Evolutionary conservation across 2,888 invertebrate species (phyloP).

Genomic region (Drosophila eohydei): DNA sequence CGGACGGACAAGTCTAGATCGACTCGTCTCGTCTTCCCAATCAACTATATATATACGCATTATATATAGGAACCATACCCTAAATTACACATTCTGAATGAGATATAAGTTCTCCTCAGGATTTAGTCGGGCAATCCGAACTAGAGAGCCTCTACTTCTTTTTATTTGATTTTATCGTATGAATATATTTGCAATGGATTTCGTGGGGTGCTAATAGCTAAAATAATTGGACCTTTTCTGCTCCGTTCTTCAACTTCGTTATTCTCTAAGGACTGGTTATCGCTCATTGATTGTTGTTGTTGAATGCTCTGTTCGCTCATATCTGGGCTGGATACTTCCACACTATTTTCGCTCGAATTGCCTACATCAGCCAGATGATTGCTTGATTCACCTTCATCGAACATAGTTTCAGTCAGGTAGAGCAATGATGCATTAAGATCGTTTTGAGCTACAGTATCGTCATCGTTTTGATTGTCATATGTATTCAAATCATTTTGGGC

Average conservation of each 20-base stretch:
- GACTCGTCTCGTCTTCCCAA: no score
- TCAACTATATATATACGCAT: no score
- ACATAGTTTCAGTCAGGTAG: constrained; percentile 17
- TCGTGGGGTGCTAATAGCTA: constrained; percentile 36
- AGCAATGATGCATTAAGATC: constrained; percentile 11
- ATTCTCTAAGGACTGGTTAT: constrained; percentile 21
- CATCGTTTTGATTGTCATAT: constrained; percentile 16
- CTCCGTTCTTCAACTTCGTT: constrained; percentile 34
- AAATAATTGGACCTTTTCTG: constrained; percentile 39
- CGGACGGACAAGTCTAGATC: no score
- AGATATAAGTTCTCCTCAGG: no score
- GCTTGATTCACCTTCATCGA: constrained; percentile 13
- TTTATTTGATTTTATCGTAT: constrained; percentile 25
- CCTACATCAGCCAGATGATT: constrained; percentile 24
- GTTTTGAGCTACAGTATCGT: constrained; percentile 18
- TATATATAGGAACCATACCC: no score
- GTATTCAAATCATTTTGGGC: constrained; percentile 4
- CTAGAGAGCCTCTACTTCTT: neutral
- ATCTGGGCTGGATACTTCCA: neutral
- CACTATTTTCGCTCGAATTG: constrained; percentile 33
- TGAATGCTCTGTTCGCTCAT: constrained; percentile 25
- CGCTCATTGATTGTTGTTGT: neutral
- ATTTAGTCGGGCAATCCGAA: no score
- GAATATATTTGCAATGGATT: constrained; percentile 46
- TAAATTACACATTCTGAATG: no score